phyloP scores from a whole-genome alignment of 2,797 vertebrate species.

The Poeciliopsis infans region DNA sequence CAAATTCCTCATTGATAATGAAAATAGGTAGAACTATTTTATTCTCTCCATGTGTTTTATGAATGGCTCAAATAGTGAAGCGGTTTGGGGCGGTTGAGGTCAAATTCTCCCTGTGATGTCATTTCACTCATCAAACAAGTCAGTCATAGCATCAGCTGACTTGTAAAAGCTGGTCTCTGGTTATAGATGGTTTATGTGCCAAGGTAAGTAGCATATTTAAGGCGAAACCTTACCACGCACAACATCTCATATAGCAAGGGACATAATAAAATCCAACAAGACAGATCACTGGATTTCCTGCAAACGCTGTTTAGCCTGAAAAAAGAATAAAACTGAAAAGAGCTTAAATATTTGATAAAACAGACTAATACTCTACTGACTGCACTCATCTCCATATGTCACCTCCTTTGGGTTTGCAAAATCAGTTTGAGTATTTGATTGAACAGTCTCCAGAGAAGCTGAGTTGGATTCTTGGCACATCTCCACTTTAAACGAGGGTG shows the following conservation, averaged over 20 bases:
- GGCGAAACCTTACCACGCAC: neutral
- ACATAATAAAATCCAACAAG: neutral
- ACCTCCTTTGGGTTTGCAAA: neutral
- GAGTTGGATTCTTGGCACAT: neutral
- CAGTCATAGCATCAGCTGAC: neutral
- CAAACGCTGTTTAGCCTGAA: neutral
- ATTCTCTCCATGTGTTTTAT: neutral
- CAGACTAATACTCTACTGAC: neutral
- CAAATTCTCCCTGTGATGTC: neutral
- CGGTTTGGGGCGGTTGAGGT: neutral
- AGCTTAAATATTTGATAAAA: neutral
- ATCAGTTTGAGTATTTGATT: neutral
- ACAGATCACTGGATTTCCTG: neutral
- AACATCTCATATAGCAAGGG: neutral
- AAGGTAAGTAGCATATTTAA: neutral
- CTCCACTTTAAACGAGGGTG: conserved; percentile 26
- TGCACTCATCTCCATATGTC: neutral
- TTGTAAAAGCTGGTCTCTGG: neutral
- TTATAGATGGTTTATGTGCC: neutral
- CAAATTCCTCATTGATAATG: neutral
- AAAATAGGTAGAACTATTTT: neutral
- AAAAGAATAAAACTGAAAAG: neutral
- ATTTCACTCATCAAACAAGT: neutral
- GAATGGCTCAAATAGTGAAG: neutral
- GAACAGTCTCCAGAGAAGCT: neutral